A percentile compares a stretch with the other conserved stretches of the same genome.
Evolutionary conservation across 2,797 vertebrate species (phyloP).

Genomic region (Eurystomus glaucurus): DNA sequence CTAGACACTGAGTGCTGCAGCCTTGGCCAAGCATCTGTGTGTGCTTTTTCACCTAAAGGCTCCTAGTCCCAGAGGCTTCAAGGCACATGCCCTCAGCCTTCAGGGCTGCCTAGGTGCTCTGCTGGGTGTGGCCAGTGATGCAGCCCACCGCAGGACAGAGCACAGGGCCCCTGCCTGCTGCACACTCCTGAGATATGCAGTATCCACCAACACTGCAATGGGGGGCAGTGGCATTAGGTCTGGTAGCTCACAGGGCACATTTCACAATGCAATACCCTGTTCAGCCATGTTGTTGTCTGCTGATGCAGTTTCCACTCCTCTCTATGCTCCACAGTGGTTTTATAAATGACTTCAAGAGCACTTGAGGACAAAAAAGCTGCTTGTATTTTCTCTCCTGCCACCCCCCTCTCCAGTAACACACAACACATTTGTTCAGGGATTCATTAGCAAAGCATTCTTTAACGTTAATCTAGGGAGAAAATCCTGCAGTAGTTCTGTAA

Average conservation of each 20-base stretch:
- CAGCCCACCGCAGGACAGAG: rapidly evolving
- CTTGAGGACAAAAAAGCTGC: constrained; percentile 78
- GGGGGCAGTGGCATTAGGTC: not conserved
- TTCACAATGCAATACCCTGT: not conserved
- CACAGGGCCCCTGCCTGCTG: not conserved
- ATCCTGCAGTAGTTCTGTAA: constrained; percentile 68
- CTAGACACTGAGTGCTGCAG: not conserved
- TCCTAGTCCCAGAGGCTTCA: rapidly evolving
- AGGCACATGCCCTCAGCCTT: rapidly evolving
- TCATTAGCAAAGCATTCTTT: constrained; percentile 74
- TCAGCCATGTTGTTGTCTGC: constrained; percentile 36
- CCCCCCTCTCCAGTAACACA: constrained; percentile 24
- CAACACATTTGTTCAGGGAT: constrained; percentile 71
- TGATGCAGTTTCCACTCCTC: constrained; percentile 10
- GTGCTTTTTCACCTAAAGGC: not conserved
- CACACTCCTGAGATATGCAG: not conserved
- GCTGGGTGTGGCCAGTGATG: rapidly evolving
- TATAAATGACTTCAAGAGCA: constrained; percentile 70
- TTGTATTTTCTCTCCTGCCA: constrained; percentile 36
- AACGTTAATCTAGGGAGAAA: constrained; percentile 76
- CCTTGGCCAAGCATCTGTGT: rapidly evolving
- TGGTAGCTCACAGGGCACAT: not conserved
- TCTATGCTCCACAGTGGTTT: not conserved
- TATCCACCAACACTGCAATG: not conserved
- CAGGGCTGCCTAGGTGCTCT: rapidly evolving